Base-by-base conservation (phyloP, 2,797 vertebrate genomes). In the Bufotes viridis region DNA sequence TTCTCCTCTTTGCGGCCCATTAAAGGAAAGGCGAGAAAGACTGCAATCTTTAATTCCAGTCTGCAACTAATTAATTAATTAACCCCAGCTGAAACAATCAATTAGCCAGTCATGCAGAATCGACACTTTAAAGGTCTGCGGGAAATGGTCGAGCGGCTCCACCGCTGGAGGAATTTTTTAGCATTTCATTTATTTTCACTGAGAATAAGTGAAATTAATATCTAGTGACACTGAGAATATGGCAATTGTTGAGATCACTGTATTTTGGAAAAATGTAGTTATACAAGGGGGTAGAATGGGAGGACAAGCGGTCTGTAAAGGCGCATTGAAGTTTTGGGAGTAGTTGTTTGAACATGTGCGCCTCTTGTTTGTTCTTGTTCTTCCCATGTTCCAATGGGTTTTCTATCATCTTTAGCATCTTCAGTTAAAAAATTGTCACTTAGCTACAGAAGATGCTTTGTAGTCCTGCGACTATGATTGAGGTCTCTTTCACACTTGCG, bases 31-130 rank as follows among this genome's bases (percentile, higher is more conserved):
- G 91, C 93, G 92, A 93, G 95, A 96, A 94, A 95, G 93, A 92
- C 91, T 93, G 92, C 92, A 92, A 93, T 94, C 93, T 94, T 95
- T 94, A 94, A 94, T 91, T 90, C 78, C 84, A 92, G 93, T 92
- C 92, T 92, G 90, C 94, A 96, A 96, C 94, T 96, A 96, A 97
- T 98, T 97, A 97, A 98, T 98, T 97, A 96, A 98, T 97, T 96
- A 97, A 96, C 94, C 95, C 91, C 92, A 93, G 94, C 91, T 93
- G 90, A 94, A 95, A 95, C 94, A 94, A 96, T 96, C 95, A 94
- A 96, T 97, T 97, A 94, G 91, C 84, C 85, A 92, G 94, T 95
- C 94, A 94, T 93, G 92, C 92, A 93, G 94, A 93, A 94, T 93
- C 85, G 91, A 92, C 94, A 92, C 94, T 93, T 91, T 91, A 92